A percentile compares a stretch with the other conserved stretches of the same genome.
phyloP scores from a whole-genome alignment of 2,113 vertebrate species.

The Bos indicus region DNA sequence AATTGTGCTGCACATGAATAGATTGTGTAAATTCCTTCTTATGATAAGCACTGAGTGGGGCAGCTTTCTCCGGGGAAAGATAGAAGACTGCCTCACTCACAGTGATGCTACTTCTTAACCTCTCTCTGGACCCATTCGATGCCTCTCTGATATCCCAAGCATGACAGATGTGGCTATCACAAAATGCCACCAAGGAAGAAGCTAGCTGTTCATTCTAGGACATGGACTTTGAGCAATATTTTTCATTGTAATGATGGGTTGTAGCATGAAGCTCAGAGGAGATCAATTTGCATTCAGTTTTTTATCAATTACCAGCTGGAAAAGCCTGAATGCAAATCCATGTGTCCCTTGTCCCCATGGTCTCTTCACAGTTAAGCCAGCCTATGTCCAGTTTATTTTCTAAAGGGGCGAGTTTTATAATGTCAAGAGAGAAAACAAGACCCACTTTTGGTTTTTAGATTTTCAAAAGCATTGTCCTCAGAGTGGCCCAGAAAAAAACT shows the following conservation, averaged over 20 bases:
- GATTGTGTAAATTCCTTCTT: not conserved
- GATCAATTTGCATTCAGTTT: not conserved
- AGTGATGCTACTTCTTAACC: not conserved
- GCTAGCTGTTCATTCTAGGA: not conserved
- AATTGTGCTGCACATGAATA: not conserved
- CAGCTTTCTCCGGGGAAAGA: not conserved
- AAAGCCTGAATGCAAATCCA: not conserved
- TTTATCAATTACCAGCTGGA: not conserved
- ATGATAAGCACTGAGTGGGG: not conserved
- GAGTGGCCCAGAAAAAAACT: not conserved
- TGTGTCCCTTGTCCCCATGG: not conserved
- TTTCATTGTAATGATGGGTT: not conserved
- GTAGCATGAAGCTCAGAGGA: not conserved
- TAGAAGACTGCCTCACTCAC: not conserved
- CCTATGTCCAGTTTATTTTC: not conserved
- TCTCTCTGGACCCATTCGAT: not conserved
- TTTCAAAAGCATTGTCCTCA: not conserved
- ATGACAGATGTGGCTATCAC: not conserved
- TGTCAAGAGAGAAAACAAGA: not conserved
- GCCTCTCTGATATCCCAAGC: not conserved
- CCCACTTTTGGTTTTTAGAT: not conserved
- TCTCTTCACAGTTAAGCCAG: not conserved
- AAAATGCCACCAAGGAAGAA: not conserved
- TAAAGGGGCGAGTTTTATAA: not conserved
- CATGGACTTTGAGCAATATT: not conserved